Evolutionary conservation across 2,888 invertebrate species (phyloP).

Genomic region (Lepidonotus clava): DNA sequence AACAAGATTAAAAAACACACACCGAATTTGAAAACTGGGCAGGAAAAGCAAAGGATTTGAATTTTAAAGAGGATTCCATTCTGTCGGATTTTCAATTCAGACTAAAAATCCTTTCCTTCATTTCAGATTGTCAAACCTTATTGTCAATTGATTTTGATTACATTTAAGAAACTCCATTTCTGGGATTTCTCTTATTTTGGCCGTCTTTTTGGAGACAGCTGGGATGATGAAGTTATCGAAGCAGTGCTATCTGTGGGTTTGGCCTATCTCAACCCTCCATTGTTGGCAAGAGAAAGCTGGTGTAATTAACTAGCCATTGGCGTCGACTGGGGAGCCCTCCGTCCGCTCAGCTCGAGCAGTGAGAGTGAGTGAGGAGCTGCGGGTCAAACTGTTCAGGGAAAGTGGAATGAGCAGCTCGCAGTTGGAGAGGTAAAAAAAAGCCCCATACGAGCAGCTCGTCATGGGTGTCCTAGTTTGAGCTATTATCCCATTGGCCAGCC

Average conservation of each 20-base stretch:
- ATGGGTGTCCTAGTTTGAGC: neutral
- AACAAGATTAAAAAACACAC: neutral
- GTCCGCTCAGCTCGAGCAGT: neutral
- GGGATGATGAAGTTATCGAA: neutral
- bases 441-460: too few relatives aligned
- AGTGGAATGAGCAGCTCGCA: neutral
- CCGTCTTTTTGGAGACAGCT: neutral
- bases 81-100: neutral
- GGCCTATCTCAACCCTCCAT: neutral
- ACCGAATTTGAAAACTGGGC: neutral
- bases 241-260: neutral
- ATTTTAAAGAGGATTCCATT: constrained; percentile 1
- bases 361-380: constrained; percentile 1
- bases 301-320: neutral
- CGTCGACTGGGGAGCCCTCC: neutral
- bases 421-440: neutral
- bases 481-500: neutral
- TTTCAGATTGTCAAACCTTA: neutral
- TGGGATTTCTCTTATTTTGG: neutral
- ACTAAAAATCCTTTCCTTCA: too few relatives aligned
- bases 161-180: neutral
- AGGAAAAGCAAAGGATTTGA: too few relatives aligned
- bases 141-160: neutral
- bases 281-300: neutral
- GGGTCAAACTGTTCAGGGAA: constrained; percentile 5